These are phyloP conservation scores for Dyspetes luteomarginatus DNA, from an alignment of 2,888 invertebrate species.

Conservation along the genomic window DNA sequence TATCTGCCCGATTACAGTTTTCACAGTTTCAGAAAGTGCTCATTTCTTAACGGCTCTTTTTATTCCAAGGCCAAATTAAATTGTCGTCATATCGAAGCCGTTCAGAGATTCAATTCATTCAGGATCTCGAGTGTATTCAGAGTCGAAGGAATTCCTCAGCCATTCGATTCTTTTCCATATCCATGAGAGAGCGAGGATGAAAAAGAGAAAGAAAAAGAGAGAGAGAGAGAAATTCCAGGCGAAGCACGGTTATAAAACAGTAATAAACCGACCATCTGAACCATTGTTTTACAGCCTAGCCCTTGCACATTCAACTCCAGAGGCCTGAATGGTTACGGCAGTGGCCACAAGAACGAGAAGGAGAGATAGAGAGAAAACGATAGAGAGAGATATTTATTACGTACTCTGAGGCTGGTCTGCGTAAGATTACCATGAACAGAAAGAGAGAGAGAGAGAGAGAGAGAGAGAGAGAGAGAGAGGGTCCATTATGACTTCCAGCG, in stretches of 20 bases:
- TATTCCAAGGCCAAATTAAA: neutral
- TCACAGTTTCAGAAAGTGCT: no score
- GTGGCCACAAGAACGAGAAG: constrained; percentile 64
- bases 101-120: neutral
- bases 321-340: neutral
- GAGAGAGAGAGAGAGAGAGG: neutral
- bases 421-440: neutral
- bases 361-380: constrained; percentile 74
- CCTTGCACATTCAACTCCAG: neutral
- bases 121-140: neutral
- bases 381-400: no score
- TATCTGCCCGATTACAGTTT: no score
- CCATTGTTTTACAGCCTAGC: constrained; percentile 70
- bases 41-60: neutral
- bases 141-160: neutral
- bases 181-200: neutral
- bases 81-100: neutral
- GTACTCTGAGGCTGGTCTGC: no score
- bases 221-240: neutral
- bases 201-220: neutral
- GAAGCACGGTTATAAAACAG: constrained; percentile 65
- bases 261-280: constrained; percentile 65
- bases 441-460: neutral
- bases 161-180: neutral
- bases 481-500: no score